phyloP scores from a whole-genome alignment of 2,797 vertebrate genomes.

The Rhinatrema bivittatum region DNA sequence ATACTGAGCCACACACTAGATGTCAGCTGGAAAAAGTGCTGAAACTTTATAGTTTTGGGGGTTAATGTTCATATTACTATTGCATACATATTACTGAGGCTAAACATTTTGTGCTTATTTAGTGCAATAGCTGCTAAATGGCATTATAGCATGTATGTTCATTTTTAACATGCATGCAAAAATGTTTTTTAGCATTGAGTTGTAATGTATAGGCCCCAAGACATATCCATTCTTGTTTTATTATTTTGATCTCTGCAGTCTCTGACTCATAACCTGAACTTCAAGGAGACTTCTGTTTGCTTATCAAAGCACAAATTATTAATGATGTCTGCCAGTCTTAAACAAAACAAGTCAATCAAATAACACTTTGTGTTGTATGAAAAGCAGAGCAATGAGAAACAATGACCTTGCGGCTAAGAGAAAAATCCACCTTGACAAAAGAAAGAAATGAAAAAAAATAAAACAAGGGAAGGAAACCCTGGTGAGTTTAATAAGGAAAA shows the following conservation, averaged over 20 bases:
- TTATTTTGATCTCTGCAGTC: constrained; percentile 1
- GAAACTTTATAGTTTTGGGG: no score
- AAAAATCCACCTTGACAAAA: constrained; percentile 13
- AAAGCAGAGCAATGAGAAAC: constrained; percentile 24
- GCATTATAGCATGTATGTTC: no score
- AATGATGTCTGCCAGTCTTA: constrained; percentile 7
- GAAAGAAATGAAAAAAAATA: constrained; percentile 1
- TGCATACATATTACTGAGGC: no score
- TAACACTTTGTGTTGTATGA: constrained; percentile 7
- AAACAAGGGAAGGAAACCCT: constrained; percentile 2
- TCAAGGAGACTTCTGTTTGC: constrained; percentile 6
- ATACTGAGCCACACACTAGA: no score
- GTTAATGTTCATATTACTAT: no score
- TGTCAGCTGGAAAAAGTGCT: no score
- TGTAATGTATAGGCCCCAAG: no score
- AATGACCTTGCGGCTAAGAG: constrained; percentile 19
- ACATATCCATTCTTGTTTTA: no score
- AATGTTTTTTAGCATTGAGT: no score
- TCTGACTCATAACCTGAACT: background rate
- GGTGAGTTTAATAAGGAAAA: constrained; percentile 21
- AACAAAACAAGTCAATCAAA: constrained; percentile 17
- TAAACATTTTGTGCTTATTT: no score
- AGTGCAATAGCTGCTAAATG: no score
- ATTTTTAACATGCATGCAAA: no score
- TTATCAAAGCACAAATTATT: constrained; percentile 23